Conservation (phyloP, 2,113 vertebrate species). For the Silurus asotus region DNA sequence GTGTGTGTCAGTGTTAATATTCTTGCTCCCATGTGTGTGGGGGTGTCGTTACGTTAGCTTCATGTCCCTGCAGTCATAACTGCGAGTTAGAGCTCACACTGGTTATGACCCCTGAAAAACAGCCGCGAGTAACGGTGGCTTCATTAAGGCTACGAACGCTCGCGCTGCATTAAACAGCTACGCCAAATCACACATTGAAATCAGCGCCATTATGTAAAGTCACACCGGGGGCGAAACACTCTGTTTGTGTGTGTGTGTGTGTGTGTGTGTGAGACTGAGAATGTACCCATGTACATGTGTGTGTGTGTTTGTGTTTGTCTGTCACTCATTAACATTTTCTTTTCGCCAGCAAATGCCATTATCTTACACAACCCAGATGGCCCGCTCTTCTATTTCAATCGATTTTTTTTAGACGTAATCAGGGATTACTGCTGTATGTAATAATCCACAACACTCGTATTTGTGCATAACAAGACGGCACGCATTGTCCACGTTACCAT, state of each 20-base stretch:
- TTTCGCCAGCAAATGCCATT: constrained; percentile 32
- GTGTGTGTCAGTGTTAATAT: constrained; percentile 22
- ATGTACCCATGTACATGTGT: constrained; percentile 15
- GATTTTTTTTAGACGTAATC: not conserved
- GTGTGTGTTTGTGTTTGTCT: constrained; percentile 41
- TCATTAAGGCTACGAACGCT: constrained; percentile 50
- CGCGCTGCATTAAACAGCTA: constrained; percentile 48
- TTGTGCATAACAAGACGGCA: not conserved
- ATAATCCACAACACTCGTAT: not conserved
- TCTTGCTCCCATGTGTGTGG: constrained; percentile 22
- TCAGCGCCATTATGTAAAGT: constrained; percentile 55
- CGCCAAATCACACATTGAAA: constrained; percentile 48
- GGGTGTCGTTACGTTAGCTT: constrained; percentile 12
- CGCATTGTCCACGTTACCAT: not conserved
- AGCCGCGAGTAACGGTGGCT: constrained; percentile 49
- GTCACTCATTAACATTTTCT: constrained; percentile 45
- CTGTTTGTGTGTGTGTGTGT: constrained; percentile 17
- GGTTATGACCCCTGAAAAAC: constrained; percentile 54
- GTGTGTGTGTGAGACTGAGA: constrained; percentile 3
- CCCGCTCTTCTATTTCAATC: not conserved
- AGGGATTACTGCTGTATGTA: not conserved
- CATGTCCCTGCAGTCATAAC: constrained; percentile 25
- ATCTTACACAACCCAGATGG: constrained; percentile 29
- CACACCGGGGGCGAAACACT: constrained; percentile 31
- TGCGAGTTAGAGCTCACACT: constrained; percentile 41